A percentile compares a stretch with the other conserved stretches of the same genome.
Evolutionary conservation across 2,888 invertebrate species (phyloP).

Genomic region (Napeogenes sylphis): DNA sequence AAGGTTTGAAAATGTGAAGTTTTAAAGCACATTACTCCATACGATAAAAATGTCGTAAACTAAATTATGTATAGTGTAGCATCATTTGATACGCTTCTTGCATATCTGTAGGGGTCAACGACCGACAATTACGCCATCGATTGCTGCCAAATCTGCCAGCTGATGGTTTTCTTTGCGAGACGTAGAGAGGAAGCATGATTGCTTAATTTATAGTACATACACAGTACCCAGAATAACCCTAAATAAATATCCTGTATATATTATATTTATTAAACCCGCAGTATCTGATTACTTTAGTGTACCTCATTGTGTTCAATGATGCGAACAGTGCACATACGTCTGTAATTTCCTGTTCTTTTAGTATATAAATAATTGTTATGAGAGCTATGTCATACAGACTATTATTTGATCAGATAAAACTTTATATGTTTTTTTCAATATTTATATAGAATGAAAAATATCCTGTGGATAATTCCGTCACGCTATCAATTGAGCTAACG

Average conservation of each 20-base stretch:
- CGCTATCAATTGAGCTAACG: too few species aligned
- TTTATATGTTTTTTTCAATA: too few species aligned
- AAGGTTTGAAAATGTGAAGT: too few species aligned
- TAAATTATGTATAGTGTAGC: slow-evolving; percentile 6
- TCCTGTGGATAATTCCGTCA: too few species aligned
- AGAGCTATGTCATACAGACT: too few species aligned
- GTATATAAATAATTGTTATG: not conserved
- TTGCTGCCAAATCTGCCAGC: slow-evolving; percentile 30
- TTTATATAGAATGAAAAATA: too few species aligned
- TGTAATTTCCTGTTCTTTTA: slow-evolving; percentile 2
- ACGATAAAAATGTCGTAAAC: not conserved
- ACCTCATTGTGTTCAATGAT: not conserved
- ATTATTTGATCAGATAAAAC: too few species aligned
- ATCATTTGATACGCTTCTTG: slow-evolving; percentile 24
- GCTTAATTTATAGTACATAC: not conserved
- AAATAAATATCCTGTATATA: too few species aligned
- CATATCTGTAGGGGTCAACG: slow-evolving; percentile 28
- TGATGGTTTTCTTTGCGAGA: slow-evolving; percentile 14
- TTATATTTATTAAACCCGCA: not conserved
- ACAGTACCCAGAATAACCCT: too few species aligned
- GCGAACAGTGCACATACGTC: not conserved
- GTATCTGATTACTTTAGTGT: not conserved
- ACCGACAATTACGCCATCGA: slow-evolving; percentile 29
- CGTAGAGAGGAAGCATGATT: not conserved
- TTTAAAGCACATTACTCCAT: slow-evolving; percentile 12